Conservation (phyloP, 2,113 vertebrate genomes). For the Gambusia holbrooki region DNA sequence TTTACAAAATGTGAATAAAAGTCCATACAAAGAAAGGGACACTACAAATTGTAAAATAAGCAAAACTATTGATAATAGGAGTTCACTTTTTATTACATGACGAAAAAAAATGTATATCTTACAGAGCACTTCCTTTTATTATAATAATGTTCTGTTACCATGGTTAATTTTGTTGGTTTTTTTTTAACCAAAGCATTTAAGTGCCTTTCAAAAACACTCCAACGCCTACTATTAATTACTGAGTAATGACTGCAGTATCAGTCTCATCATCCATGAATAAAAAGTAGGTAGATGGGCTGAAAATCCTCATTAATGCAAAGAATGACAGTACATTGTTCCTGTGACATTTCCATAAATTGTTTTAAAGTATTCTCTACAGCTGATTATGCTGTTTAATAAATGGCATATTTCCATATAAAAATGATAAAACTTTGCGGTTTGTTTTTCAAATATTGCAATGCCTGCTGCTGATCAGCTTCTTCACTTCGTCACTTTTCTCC, state of each 20-base stretch:
- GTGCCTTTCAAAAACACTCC: not conserved
- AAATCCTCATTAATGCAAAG: not conserved
- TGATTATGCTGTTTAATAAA: not conserved
- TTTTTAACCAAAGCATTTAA: not conserved
- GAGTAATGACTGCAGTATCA: not conserved
- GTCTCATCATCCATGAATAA: not conserved
- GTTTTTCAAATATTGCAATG: no score
- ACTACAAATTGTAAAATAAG: not conserved
- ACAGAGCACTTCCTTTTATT: not conserved
- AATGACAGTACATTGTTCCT: no score
- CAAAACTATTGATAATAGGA: not conserved
- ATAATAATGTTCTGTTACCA: not conserved
- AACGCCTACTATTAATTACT: not conserved
- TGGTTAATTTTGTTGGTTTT: not conserved
- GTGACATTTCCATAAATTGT: no score
- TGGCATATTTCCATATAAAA: no score
- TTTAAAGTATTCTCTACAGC: not conserved
- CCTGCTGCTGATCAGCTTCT: no score
- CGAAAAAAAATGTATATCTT: not conserved
- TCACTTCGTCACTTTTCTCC: no score
- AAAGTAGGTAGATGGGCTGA: not conserved
- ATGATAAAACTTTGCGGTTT: no score
- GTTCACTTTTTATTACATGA: not conserved
- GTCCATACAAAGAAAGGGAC: not conserved
- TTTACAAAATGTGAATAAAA: not conserved